These are phyloP conservation scores for Myopa testacea DNA, from an alignment of 2,888 invertebrate species.

Conservation along the genomic window DNA sequence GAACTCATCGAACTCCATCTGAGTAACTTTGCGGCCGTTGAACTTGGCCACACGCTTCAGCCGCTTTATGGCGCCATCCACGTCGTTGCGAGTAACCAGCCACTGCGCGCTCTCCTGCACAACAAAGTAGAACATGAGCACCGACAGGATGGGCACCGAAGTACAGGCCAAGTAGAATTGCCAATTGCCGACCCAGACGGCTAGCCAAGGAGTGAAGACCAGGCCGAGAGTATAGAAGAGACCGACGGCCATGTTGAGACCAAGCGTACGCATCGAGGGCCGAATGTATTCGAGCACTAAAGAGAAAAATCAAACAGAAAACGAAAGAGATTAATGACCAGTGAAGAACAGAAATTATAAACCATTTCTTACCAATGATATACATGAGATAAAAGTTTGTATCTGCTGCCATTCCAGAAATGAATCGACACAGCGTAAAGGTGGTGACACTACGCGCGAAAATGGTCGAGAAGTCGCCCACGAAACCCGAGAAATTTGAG, in stretches of 20 bases:
- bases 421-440: conserved; percentile 71
- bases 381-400: conserved; percentile 75
- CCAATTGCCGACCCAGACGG: conserved; percentile 70
- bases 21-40: conserved; percentile 69
- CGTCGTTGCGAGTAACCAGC: conserved; percentile 71
- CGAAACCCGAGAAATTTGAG: conserved; percentile 71
- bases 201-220: conserved; percentile 71
- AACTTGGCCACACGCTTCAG: conserved; percentile 71
- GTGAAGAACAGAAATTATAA: no score
- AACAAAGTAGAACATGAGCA: conserved; percentile 70
- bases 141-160: conserved; percentile 70
- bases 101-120: conserved; percentile 75
- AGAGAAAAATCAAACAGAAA: conserved; percentile 32
- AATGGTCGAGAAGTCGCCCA: conserved; percentile 72
- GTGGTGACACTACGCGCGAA: conserved; percentile 69
- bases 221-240: conserved; percentile 73
- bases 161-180: conserved; percentile 70
- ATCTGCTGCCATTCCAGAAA: conserved; percentile 74
- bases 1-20: conserved; percentile 66
- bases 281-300: conserved; percentile 74
- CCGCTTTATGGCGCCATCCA: conserved; percentile 70
- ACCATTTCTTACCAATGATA: conserved; percentile 70
- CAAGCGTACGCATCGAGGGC: conserved; percentile 72
- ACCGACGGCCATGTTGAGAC: conserved; percentile 73
- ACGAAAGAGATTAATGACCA: not conserved